A percentile compares a stretch with the other conserved stretches of the same genome.
These are phyloP conservation scores for Tupaia chinensis DNA, from an alignment of 2,113 vertebrate genomes.

Conservation along the genomic window DNA sequence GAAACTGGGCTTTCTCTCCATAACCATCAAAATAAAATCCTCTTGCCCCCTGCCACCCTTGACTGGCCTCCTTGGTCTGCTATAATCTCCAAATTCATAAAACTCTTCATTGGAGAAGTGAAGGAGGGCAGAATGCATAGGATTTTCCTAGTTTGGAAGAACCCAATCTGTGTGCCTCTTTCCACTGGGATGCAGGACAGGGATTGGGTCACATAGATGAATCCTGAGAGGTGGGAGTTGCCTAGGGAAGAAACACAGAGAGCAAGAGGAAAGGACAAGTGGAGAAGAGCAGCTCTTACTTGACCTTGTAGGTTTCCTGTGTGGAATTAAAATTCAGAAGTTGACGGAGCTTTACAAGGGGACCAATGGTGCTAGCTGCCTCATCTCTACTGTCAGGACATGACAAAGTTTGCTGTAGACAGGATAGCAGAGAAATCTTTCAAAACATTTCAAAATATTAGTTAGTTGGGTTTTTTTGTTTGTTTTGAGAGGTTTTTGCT, in stretches of 20 bases:
- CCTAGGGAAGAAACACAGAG: neutral
- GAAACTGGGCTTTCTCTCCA: constrained; percentile 48
- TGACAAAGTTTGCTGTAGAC: neutral
- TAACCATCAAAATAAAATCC: neutral
- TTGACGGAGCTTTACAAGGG: neutral
- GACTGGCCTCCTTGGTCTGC: neutral
- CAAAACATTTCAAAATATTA: constrained; percentile 12
- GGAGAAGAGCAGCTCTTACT: neutral
- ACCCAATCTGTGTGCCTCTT: neutral
- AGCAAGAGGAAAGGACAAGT: neutral
- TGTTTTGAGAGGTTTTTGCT: too few relatives aligned
- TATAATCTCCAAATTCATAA: neutral
- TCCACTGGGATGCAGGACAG: neutral
- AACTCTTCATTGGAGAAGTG: neutral
- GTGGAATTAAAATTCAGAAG: neutral
- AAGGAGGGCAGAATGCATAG: neutral
- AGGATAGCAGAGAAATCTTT: neutral
- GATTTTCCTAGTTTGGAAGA: neutral
- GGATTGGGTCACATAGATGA: neutral
- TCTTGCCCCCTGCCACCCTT: neutral
- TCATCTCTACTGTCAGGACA: neutral
- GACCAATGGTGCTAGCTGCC: neutral
- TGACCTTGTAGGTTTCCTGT: neutral
- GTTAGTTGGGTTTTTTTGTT: neutral
- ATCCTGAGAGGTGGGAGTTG: neutral